Base-by-base conservation (phyloP, 2,888 invertebrate genomes). In the Prenolepis imparis region DNA sequence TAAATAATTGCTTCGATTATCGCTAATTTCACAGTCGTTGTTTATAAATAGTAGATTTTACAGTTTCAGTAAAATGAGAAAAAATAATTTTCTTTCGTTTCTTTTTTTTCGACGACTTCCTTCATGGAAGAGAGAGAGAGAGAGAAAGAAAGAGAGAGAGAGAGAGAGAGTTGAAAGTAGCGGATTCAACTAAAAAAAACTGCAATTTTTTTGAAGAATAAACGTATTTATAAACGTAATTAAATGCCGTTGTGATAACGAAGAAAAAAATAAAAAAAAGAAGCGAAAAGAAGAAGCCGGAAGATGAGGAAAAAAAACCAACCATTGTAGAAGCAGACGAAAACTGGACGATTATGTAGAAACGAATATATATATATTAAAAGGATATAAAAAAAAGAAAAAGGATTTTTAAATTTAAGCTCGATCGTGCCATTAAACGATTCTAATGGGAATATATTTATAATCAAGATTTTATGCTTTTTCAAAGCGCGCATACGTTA, bases 381-480 rank as follows among this genome's bases (percentile, higher is more conserved):
- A 83, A 52, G 74, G 52, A 72, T 66, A 77, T n/a, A 80, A 81
- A 52, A 83, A 84, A 84, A 44, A n/a, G 48, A 48, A 82, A 67
- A 59, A 66, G 59, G 66, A 77, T 82, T 77, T 73, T 66, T 74
- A 83, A 86, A 81, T 86, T 63, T 82, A 83, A 86, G 84, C 90
- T 88, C 86, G 87, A 90, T 89, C 88, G 88, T 90, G 87, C 86
- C 89, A 86, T 88, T 87, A 88, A 89, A 77, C 84, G 84, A 89
- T 84, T 90, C 85, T 80, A 85, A 89, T 87, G 86, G 82, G 77
- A 77, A 86, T 83, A 77, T 89, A 90, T 89, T 90, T 90, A 87
- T 90, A 87, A 86, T 82, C 85, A 83, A 87, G 84, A 88, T 84
- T 89, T 88, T 89, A 90, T 89, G 90, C 90, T 90, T 90, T 90